phyloP scores from a whole-genome alignment of 2,888 invertebrate genomes.

The Agrotis ipsilon region DNA sequence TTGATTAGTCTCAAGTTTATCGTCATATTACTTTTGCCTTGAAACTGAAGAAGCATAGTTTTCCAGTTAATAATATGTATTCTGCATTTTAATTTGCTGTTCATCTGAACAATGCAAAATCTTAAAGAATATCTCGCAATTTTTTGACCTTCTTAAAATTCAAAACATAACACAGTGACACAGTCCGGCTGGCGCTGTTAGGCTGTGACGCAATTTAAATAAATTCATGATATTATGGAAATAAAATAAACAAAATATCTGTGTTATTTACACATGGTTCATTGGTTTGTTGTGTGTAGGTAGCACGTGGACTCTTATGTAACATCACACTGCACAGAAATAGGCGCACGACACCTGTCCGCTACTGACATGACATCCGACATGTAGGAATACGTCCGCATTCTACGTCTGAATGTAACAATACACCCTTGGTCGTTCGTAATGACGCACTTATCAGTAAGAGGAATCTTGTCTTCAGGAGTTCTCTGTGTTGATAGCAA shows the following conservation, averaged over 20 bases:
- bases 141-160: constrained; percentile 2
- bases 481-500: constrained; percentile 18
- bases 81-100: neutral
- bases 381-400: constrained; percentile 69
- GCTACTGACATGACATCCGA: constrained; percentile 63
- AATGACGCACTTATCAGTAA: constrained; percentile 49
- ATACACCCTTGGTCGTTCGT: constrained; percentile 56
- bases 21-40: neutral
- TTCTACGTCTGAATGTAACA: constrained; percentile 64
- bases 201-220: constrained; percentile 19
- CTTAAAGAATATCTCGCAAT: constrained; percentile 5
- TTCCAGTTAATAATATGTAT: neutral
- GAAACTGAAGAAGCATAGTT: neutral
- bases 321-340: constrained; percentile 71
- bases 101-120: neutral
- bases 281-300: constrained; percentile 61
- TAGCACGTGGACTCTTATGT: constrained; percentile 69
- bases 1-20: too few relatives aligned
- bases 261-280: constrained; percentile 51
- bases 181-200: constrained; percentile 11
- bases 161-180: constrained; percentile 15
- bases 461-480: constrained; percentile 5
- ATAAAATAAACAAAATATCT: constrained; percentile 27
- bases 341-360: constrained; percentile 76
- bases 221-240: constrained; percentile 17